Evolutionary conservation across 2,797 vertebrate species (phyloP).

Genomic region (Megaceryle alcyon): DNA sequence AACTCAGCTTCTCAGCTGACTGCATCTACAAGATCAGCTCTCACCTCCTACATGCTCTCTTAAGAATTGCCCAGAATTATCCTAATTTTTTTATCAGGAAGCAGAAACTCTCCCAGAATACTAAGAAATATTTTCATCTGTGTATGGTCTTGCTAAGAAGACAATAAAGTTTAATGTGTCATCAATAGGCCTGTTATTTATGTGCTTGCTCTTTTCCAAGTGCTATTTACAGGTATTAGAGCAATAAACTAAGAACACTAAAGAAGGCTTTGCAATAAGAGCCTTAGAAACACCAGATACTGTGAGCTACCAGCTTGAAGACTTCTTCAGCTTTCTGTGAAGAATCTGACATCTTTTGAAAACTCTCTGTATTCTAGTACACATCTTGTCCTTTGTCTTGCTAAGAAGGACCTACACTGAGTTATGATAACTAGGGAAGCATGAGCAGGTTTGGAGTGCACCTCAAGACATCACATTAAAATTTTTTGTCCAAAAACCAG

Average conservation of each 20-base stretch:
- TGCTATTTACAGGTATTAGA: not conserved
- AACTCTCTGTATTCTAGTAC: not conserved
- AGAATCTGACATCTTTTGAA: not conserved
- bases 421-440: not conserved
- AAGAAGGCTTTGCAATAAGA: conserved; percentile 33
- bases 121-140: not conserved
- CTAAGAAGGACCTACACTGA: not conserved
- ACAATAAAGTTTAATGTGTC: not conserved
- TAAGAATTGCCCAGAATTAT: not conserved
- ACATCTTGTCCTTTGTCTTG: not conserved
- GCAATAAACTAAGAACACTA: conserved; percentile 1
- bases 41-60: not conserved
- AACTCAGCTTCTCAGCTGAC: not conserved
- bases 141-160: not conserved
- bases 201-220: not conserved
- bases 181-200: not conserved
- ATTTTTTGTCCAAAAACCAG: not conserved
- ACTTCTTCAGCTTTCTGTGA: not conserved
- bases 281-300: not conserved
- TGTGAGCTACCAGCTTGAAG: not conserved
- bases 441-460: not conserved
- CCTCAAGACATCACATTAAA: not conserved
- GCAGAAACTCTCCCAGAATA: not conserved
- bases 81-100: not conserved
- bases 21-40: not conserved